These are phyloP conservation scores for Chrysopa pallens DNA, from an alignment of 1,140 invertebrate genomes.

Conservation along the genomic window DNA sequence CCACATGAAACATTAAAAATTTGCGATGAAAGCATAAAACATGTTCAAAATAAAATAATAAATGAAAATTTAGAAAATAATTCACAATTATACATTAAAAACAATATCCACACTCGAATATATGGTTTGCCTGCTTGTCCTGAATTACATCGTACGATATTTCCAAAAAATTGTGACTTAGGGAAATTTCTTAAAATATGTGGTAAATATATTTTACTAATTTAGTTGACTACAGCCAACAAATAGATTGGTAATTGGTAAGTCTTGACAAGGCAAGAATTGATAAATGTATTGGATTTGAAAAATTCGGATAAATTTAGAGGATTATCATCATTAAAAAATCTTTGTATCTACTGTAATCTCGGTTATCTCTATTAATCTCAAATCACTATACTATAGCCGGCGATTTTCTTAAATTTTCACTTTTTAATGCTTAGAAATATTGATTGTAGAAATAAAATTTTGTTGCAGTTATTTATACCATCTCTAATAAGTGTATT, in stretches of 20 bases:
- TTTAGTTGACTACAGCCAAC: neutral
- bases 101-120: conserved; percentile 44
- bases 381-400: too few relatives aligned
- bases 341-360: conserved; percentile 11
- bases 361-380: too few relatives aligned
- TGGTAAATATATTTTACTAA: conserved; percentile 22
- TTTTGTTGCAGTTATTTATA: too few relatives aligned
- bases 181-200: conserved; percentile 43
- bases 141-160: conserved; percentile 32
- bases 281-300: too few relatives aligned
- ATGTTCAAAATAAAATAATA: conserved; percentile 36
- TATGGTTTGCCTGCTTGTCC: conserved; percentile 35
- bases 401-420: too few relatives aligned
- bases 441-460: too few relatives aligned
- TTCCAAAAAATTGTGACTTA: conserved; percentile 47
- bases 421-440: too few relatives aligned
- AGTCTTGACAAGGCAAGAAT: too few relatives aligned
- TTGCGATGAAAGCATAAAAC: conserved; percentile 40
- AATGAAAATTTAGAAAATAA: conserved; percentile 21
- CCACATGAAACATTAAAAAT: conserved; percentile 34
- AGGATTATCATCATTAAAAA: conserved; percentile 1
- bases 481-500: too few relatives aligned
- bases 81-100: conserved; percentile 29
- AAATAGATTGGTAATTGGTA: too few relatives aligned
- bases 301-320: neutral